Evolutionary conservation across 2,888 invertebrate species (phyloP).

Genomic region (Xylophagus ater): DNA sequence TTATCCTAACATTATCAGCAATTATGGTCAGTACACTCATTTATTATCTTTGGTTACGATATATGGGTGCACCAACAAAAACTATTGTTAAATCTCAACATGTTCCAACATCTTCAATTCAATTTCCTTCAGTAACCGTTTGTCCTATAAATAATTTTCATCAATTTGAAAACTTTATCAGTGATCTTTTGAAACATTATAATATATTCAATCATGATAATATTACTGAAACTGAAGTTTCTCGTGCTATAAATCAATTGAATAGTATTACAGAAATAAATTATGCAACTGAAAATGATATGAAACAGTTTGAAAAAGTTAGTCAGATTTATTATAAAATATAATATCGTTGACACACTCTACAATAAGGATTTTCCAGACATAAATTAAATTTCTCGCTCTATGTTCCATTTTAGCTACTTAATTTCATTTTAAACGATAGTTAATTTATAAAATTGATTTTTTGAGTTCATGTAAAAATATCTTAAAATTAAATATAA

Average conservation of each 20-base stretch:
- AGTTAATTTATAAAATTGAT: too few species aligned
- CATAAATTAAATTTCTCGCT: too few species aligned
- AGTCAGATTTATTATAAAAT: not conserved
- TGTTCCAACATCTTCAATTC: not conserved
- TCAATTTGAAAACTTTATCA: not conserved
- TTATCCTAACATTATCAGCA: not conserved
- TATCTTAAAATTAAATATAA: too few species aligned
- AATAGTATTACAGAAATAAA: conserved; percentile 7
- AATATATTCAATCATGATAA: not conserved
- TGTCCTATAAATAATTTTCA: conserved; percentile 1
- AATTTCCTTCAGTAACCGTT: conserved; percentile 8
- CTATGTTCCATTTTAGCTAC: too few species aligned
- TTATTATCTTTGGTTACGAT: conserved; percentile 9
- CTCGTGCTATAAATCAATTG: conserved; percentile 10
- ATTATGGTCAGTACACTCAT: conserved; percentile 4
- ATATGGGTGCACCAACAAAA: conserved; percentile 6
- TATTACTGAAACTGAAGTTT: not conserved
- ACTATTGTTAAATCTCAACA: conserved; percentile 6
- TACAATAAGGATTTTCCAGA: too few species aligned
- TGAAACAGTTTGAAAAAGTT: conserved; percentile 12
- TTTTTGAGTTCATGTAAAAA: too few species aligned
- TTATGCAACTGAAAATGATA: conserved; percentile 9
- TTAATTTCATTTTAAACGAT: too few species aligned
- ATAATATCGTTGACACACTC: too few species aligned
- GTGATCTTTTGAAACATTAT: too few species aligned